Evolutionary conservation across 2,797 vertebrate genomes (phyloP).

Genomic region (Galagoides demidoff): DNA sequence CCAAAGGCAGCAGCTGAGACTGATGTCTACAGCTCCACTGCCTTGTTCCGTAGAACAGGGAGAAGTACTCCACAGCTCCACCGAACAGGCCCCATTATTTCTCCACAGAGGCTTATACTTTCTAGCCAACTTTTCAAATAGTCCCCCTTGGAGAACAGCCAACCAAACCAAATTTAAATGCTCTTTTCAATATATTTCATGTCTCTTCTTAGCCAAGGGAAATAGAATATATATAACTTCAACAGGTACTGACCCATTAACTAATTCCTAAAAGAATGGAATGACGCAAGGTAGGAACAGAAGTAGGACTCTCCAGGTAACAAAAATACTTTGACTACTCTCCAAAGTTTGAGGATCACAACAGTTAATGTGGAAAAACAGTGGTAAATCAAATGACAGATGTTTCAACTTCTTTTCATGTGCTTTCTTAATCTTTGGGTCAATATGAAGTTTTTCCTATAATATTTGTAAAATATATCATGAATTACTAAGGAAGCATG

Average conservation of each 20-base stretch:
- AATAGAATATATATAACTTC: constrained; percentile 50
- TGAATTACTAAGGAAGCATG: constrained; percentile 62
- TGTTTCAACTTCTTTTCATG: constrained; percentile 18
- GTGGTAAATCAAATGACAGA: constrained; percentile 53
- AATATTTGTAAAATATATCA: constrained; percentile 62
- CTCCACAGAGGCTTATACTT: background rate
- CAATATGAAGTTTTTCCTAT: constrained; percentile 67
- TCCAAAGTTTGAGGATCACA: constrained; percentile 58
- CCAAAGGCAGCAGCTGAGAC: background rate
- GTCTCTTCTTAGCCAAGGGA: constrained; percentile 24
- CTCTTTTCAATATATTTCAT: constrained; percentile 65
- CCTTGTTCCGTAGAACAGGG: background rate
- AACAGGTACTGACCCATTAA: constrained; percentile 60
- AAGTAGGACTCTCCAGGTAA: background rate
- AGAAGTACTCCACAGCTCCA: background rate
- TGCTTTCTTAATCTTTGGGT: constrained; percentile 48
- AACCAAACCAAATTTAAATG: constrained; percentile 69
- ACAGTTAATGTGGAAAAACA: constrained; percentile 62
- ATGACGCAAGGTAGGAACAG: constrained; percentile 8
- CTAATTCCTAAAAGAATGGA: constrained; percentile 44
- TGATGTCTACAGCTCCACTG: constrained; percentile 28
- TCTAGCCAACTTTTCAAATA: constrained; percentile 64
- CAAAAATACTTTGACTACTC: constrained; percentile 62
- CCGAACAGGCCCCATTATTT: background rate
- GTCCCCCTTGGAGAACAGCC: constrained; percentile 45